Base-by-base conservation (phyloP, 2,888 invertebrate species). In the Pachydiplax longipennis region DNA sequence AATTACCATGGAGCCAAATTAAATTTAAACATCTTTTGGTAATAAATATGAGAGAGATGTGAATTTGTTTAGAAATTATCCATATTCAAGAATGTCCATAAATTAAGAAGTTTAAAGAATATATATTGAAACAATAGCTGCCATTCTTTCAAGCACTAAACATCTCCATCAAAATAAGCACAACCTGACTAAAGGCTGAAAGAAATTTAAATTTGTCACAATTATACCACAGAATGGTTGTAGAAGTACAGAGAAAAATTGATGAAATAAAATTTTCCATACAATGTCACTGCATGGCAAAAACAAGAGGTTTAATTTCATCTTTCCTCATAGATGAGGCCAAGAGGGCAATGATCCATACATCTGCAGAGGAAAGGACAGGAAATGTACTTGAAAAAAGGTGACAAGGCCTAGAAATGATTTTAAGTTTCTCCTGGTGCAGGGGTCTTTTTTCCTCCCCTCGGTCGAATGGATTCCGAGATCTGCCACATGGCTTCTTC, bases 401-500 rank as follows among this genome's bases (percentile, higher is more conserved):
- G 35, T 12, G 58, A 37, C 31, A 53, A 87, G 58, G n/a, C n/a
- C n/a, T 2, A 53, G 10, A 61, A 22, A n/a, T 35, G 22, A n/a
- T 13, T 22, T 37, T 87, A 61, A 15, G 40, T 61, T n/a, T 87
- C 87, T 0, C 87, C 87, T 22, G 58, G 87, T 5, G 58, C 87
- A 35, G 87, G 87, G 2, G 61, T 87, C 61, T 87, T 87, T n/a
- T 96, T 95, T 1, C 96, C 96, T 44, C 96, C 97, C 91, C 98
- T 95, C 90, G 99, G 99, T 95, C 99, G 99, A 93, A 99, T 99
- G 92, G 96, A 97, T 95, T 99, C 99, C 0, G 99, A 99, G 93
- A 99, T 97, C 94, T 98, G 98, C 99, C 99, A 99, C 96, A 99
- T 98, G 91, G 98, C 97, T 94, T 99, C 99, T 94, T 99, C 99